Percentiles rank a stretch among this genome's conserved stretches.
Conservation (phyloP, 2,113 vertebrate species). For the Cephalopterus ornatus region DNA sequence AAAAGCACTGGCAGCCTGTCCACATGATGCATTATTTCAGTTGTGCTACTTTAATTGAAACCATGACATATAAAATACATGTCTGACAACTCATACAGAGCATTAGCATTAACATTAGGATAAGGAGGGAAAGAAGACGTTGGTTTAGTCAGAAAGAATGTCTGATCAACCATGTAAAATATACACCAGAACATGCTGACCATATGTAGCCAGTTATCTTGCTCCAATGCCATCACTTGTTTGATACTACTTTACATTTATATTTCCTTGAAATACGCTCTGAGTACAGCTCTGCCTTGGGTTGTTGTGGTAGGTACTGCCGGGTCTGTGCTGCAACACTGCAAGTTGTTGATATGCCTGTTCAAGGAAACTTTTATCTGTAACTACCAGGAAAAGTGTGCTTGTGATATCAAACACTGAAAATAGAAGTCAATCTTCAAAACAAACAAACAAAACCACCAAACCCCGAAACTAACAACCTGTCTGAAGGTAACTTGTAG, state of each 20-base stretch:
- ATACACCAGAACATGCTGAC: neutral
- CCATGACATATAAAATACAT: neutral
- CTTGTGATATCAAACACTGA: neutral
- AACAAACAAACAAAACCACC: neutral
- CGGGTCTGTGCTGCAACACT: neutral
- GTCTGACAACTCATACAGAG: neutral
- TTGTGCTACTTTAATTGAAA: neutral
- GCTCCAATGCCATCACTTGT: neutral
- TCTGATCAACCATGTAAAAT: neutral
- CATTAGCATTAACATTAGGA: neutral
- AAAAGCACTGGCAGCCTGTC: neutral
- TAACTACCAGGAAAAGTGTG: neutral
- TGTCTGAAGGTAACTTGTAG: neutral
- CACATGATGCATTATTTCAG: neutral
- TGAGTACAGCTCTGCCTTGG: neutral
- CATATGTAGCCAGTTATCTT: neutral
- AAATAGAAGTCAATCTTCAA: neutral
- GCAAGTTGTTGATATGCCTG: neutral
- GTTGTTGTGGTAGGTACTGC: neutral
- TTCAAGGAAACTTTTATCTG: neutral
- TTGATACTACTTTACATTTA: neutral
- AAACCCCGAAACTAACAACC: neutral
- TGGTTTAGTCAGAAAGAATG: neutral
- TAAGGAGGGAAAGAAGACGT: neutral
- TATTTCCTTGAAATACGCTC: neutral